phyloP scores from a whole-genome alignment of 2,797 vertebrate genomes.

The Sebastes matsubarae region DNA sequence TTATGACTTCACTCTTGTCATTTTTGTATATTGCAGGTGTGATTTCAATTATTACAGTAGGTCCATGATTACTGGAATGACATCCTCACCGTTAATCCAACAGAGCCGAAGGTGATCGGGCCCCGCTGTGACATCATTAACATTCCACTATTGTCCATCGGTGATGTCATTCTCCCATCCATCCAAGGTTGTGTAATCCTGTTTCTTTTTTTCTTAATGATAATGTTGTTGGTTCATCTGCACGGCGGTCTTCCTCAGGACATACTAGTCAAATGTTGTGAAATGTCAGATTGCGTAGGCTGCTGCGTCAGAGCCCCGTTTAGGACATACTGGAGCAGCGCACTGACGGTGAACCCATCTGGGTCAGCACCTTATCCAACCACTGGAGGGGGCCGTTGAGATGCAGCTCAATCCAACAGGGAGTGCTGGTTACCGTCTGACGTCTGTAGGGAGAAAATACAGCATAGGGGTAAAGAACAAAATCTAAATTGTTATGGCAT shows the following conservation, averaged over 20 bases:
- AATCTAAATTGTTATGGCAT: neutral
- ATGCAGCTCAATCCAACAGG: conserved; percentile 98
- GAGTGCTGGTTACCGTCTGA: conserved; percentile 98
- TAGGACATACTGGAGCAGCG: conserved; percentile 99
- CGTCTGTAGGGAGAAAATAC: conserved; percentile 80
- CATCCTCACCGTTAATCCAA: conserved; percentile 36
- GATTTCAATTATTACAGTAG: conserved; percentile 22
- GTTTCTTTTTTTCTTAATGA: neutral
- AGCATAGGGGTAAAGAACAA: neutral
- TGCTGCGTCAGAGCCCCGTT: conserved; percentile 52
- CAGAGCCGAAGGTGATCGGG: conserved; percentile 13
- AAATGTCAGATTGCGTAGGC: conserved; percentile 52
- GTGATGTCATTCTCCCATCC: conserved; percentile 12
- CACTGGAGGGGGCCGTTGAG: conserved; percentile 98
- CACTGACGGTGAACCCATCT: conserved; percentile 99
- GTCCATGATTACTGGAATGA: conserved; percentile 57
- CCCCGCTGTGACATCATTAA: conserved; percentile 43
- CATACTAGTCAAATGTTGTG: conserved; percentile 38
- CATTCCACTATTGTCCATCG: conserved; percentile 31
- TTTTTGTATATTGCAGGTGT: conserved; percentile 41
- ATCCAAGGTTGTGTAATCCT: conserved; percentile 7
- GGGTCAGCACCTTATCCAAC: conserved; percentile 99
- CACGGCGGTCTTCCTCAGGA: conserved; percentile 38
- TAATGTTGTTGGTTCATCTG: conserved; percentile 39
- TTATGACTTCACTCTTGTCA: conserved; percentile 41